Base-by-base conservation (phyloP, 2,888 invertebrate genomes). In the Fragum fragum region DNA sequence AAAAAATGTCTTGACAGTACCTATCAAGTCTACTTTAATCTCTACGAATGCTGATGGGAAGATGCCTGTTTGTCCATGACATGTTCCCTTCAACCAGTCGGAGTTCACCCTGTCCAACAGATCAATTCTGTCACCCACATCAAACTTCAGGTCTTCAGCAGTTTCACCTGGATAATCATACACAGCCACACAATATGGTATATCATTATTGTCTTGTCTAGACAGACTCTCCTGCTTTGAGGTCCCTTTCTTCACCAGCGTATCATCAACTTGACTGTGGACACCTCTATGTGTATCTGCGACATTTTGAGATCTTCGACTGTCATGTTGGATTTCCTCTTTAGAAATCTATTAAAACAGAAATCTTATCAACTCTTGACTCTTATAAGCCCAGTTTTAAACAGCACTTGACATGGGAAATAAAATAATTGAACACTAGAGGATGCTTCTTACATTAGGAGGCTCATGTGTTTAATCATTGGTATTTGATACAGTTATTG, bases 91-190 rank as follows among this genome's bases (percentile, higher is more conserved):
- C 68, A 90, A 68, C 93, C 92, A 93, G 47, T 91, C 89, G 21
- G 74, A 81, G 42, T 87, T 87, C 21, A 90, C 57, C 57, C 87
- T 76, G 66, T 88, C 90, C 29, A 91, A 28, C 29, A 93, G 79
- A 32, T 90, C 85, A 73, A 94, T 93, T 18, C 82, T 82, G 73
- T 93, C 93, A 11, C 93, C 93, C 11, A 78, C 85, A 53, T 47
- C 76, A 70, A 93, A 93, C 7, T 53, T 72, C 63, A 94, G 86
- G 73, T 94, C 94, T 0, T 86, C 90, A 21, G 78, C 85, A 26
- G 88, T 85, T 42, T 86, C 83, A n/a, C 89, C 89, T 3, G 89
- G 87, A 78, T 89, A 94, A 81, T 93, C 92, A 87, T 90, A 90
- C 28, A 91, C 28, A 5, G 92, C 93, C 1, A 80, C 39, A 83